Evolutionary conservation across 2,797 vertebrate genomes (phyloP), one percentile per base, ranked within the genome.

Genomic region (Coregonus sp.): DNA sequence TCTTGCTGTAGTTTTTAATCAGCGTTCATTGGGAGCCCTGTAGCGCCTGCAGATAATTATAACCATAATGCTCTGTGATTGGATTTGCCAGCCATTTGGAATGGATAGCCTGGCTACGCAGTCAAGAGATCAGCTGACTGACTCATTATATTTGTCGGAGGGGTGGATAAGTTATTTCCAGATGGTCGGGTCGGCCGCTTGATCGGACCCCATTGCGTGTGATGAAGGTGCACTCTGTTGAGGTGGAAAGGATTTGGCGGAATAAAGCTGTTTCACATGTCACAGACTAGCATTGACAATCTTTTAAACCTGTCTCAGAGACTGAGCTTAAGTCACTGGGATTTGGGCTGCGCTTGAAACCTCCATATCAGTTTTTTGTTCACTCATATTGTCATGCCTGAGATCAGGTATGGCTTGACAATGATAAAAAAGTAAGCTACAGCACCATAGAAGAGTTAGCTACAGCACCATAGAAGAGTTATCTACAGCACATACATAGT

Each of bases 1-100:
- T 84, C 50, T 40, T 76, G 72, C 75, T 78, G 67, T 84, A 86
- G 83, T 83, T 80, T 78, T 80, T 86, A 85, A 87, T 86, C 9
- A 12, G 75, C 74, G 40, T 47, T 11, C 9, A 47, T 12, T 47
- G 40, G 40, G 40, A 11, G 2, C 40, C 40, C 11, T 14, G 71
- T 12, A 51, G 47, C 0, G 56, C 78, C 80, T 86, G 84, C 76
- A 76, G 83, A 74, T 89, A 77, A 63, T 83, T 88, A 75, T 1
- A 72, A 33, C 12, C 61, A 78, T 72, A 84, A 83, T 72, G 79
- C 76, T 74, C 84, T 68, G 16, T 18, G 12, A 56, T 79, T 72
- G 70, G 52, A 75, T 66, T 59, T 12, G 70, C 72, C 74, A 81
- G 56, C 66, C 50, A 40, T 77, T 87, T 74, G 68, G 66, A 82